Percentiles rank a stretch among this genome's conserved stretches.
phyloP scores from a whole-genome alignment of 1,140 invertebrate species.

The Parapsyche elsis region DNA sequence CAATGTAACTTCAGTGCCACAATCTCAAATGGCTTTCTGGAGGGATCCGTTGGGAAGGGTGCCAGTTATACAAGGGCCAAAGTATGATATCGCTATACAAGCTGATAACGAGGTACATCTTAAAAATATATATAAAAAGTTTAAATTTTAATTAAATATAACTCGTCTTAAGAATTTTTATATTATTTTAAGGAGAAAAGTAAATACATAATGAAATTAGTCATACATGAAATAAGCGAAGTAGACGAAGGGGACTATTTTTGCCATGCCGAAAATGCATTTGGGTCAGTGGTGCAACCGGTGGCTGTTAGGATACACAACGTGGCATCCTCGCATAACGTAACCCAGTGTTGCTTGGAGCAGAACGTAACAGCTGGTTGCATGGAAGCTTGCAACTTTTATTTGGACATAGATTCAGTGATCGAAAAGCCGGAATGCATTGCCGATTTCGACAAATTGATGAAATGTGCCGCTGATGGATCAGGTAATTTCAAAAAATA shows the following conservation, averaged over 20 bases:
- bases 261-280: constrained; percentile 84
- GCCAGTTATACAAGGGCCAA: constrained; percentile 80
- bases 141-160: not conserved
- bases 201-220: constrained; percentile 77
- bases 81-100: constrained; percentile 72
- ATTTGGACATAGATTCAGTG: constrained; percentile 82
- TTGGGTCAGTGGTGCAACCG: constrained; percentile 75
- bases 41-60: constrained; percentile 75
- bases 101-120: constrained; percentile 67
- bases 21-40: constrained; percentile 84
- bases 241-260: constrained; percentile 81
- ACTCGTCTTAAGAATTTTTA: too few species aligned
- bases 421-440: constrained; percentile 82
- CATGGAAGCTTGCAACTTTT: constrained; percentile 83
- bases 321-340: constrained; percentile 72
- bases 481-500: constrained; percentile 61
- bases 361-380: constrained; percentile 80
- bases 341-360: constrained; percentile 79
- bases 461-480: constrained; percentile 84
- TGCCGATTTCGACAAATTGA: constrained; percentile 84
- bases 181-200: constrained; percentile 63
- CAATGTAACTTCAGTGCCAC: constrained; percentile 78
- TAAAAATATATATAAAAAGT: constrained; percentile 11
- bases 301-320: constrained; percentile 77
- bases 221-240: constrained; percentile 76